These are phyloP conservation scores for Beris chalybata DNA, from an alignment of 2,888 invertebrate species.

Conservation along the genomic window DNA sequence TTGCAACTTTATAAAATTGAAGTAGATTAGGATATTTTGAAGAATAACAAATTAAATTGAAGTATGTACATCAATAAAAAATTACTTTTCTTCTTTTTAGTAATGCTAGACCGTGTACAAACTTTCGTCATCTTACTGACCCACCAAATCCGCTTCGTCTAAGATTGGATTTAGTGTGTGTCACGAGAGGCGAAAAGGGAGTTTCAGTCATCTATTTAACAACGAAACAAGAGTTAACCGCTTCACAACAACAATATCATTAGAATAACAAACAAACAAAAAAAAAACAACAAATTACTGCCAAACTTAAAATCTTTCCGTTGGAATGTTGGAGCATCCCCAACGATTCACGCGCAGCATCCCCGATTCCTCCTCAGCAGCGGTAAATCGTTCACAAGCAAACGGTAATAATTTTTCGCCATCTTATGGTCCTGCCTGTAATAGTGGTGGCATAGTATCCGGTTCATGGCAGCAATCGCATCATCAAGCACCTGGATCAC, in stretches of 20 bases:
- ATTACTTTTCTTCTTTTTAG: no score
- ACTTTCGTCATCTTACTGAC: not conserved
- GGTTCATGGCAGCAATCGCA: conserved; percentile 46
- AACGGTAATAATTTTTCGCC: conserved; percentile 43
- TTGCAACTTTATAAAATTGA: no score
- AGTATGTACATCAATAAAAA: no score
- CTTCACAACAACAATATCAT: not conserved
- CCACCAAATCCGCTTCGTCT: not conserved
- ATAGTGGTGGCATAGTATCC: conserved; percentile 47
- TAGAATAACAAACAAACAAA: not conserved
- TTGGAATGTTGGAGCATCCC: conserved; percentile 58
- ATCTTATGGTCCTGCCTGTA: conserved; percentile 67
- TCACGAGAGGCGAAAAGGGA: not conserved
- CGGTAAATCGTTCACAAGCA: conserved; percentile 45
- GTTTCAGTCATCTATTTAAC: not conserved
- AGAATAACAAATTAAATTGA: no score
- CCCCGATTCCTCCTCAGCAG: conserved; percentile 59
- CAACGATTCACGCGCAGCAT: conserved; percentile 73
- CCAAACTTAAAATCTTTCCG: conserved; percentile 31
- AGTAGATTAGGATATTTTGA: no score
- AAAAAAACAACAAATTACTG: not conserved
- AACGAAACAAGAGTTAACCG: not conserved
- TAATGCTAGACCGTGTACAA: not conserved
- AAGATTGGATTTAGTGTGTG: not conserved
- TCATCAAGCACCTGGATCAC: conserved; percentile 46